Evolutionary conservation across 2,113 vertebrate species (phyloP).

Genomic region (Labeo catla): DNA sequence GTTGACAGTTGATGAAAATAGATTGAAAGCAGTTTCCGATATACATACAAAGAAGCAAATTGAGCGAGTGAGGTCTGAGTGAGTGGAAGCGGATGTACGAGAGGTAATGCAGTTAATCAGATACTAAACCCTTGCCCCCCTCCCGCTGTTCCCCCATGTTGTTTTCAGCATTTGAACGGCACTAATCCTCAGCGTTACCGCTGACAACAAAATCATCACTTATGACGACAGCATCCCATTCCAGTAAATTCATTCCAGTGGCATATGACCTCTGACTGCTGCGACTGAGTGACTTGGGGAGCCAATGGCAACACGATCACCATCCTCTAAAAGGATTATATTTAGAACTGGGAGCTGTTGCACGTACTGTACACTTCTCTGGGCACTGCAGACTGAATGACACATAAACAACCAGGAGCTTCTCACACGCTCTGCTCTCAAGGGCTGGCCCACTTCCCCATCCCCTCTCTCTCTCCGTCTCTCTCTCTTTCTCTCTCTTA

Average conservation of each 20-base stretch:
- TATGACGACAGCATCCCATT: constrained; percentile 52
- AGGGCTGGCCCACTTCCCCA: not conserved
- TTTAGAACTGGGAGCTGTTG: constrained; percentile 45
- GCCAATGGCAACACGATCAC: constrained; percentile 7
- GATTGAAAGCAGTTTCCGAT: constrained; percentile 8
- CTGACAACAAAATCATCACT: constrained; percentile 47
- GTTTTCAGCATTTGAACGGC: constrained; percentile 57
- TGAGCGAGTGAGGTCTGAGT: not conserved
- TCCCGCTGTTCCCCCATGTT: constrained; percentile 21
- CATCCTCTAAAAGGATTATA: constrained; percentile 44
- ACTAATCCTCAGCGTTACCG: constrained; percentile 51
- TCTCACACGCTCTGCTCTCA: not conserved
- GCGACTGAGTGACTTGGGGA: constrained; percentile 3
- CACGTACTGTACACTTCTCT: constrained; percentile 17
- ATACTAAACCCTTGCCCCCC: constrained; percentile 2
- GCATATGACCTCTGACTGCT: constrained; percentile 44
- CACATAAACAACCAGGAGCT: constrained; percentile 20
- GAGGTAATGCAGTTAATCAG: not conserved
- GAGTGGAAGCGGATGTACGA: not conserved
- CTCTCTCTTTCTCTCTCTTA: too few species aligned
- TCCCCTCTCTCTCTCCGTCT: not conserved
- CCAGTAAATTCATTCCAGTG: constrained; percentile 47
- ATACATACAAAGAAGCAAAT: not conserved
- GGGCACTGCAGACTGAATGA: constrained; percentile 2
- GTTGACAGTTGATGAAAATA: constrained; percentile 25